phyloP scores from a whole-genome alignment of 2,113 vertebrate species.

The Tragelaphus strepsiceros region DNA sequence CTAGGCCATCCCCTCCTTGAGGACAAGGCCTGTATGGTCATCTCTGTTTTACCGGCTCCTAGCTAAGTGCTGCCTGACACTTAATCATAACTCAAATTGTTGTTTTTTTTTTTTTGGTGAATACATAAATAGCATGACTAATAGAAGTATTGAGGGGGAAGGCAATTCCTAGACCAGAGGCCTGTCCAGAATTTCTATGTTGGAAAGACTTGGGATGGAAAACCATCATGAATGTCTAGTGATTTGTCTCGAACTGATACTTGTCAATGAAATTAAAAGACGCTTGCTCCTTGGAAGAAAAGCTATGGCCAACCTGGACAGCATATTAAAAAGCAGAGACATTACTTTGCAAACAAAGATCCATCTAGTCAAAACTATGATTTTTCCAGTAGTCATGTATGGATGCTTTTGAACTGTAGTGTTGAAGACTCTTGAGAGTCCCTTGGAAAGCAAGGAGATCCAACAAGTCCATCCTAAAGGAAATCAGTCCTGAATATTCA shows the following conservation, averaged over 20 bases:
- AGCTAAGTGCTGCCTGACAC: not conserved
- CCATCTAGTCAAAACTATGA: not conserved
- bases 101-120: not conserved
- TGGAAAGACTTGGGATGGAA: not conserved
- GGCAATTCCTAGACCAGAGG: not conserved
- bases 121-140: not conserved
- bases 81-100: not conserved
- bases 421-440: not conserved
- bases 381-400: not conserved
- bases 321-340: not conserved
- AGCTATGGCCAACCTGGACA: not conserved
- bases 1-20: not conserved
- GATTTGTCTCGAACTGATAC: not conserved
- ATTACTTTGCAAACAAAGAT: not conserved
- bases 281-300: not conserved
- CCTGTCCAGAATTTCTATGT: not conserved
- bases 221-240: not conserved
- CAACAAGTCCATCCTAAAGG: not conserved
- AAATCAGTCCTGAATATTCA: not conserved
- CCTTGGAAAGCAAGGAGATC: not conserved
- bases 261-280: not conserved
- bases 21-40: not conserved
- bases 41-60: not conserved
- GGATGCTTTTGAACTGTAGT: not conserved
- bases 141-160: not conserved